A percentile compares a stretch with the other conserved stretches of the same genome.
Conservation (phyloP, 2,797 vertebrate genomes). For the Squalus acanthias region DNA sequence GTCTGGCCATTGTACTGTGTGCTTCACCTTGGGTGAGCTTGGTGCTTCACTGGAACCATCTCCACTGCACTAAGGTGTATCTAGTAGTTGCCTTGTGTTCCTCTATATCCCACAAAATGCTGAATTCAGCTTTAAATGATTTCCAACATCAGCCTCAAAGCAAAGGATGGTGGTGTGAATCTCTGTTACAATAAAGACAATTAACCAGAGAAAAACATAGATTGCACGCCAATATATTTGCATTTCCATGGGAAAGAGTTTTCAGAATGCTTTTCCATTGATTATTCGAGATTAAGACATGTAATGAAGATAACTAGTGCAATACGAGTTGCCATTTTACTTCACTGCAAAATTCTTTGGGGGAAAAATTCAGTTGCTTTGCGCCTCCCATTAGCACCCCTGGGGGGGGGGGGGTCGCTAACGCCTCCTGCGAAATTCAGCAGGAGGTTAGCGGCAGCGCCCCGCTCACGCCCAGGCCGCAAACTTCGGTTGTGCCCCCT, state of each 20-base stretch:
- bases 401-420: too few relatives aligned
- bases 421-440: too few relatives aligned
- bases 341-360: background rate
- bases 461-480: too few relatives aligned
- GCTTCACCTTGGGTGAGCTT: too few relatives aligned
- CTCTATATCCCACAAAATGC: background rate
- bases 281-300: background rate
- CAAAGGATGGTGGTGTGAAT: background rate
- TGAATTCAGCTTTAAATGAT: too few relatives aligned
- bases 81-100: background rate
- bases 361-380: too few relatives aligned
- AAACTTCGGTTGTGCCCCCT: too few relatives aligned
- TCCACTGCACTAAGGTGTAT: too few relatives aligned
- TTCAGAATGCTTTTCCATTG: background rate
- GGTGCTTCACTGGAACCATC: too few relatives aligned
- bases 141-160: background rate
- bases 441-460: too few relatives aligned
- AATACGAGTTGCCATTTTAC: background rate
- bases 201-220: background rate
- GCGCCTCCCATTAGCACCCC: too few relatives aligned
- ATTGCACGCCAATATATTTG: background rate
- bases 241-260: background rate
- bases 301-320: background rate
- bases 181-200: background rate
- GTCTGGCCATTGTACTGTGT: too few relatives aligned